phyloP scores from a whole-genome alignment of 2,113 vertebrate species.

The Mustelus asterias region DNA sequence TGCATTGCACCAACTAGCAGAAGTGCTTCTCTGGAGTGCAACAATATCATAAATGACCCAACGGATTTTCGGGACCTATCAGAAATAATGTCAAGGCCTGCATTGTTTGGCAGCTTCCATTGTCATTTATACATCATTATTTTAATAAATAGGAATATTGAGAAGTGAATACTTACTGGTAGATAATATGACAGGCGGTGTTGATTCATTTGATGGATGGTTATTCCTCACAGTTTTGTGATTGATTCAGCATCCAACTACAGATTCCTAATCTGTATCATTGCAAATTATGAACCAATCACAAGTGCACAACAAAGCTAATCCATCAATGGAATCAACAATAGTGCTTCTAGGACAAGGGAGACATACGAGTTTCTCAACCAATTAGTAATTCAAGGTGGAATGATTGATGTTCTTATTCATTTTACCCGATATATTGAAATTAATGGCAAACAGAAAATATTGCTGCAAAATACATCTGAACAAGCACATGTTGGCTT shows the following conservation, averaged over 20 bases:
- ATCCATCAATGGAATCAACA: background rate
- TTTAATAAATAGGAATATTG: background rate
- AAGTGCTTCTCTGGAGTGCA: background rate
- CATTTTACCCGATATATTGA: background rate
- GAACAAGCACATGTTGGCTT: background rate
- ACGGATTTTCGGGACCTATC: background rate
- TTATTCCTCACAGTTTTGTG: background rate
- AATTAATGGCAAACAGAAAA: background rate
- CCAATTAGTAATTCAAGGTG: background rate
- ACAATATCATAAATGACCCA: background rate
- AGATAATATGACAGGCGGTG: background rate
- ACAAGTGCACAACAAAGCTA: background rate
- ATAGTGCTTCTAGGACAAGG: background rate
- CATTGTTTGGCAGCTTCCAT: background rate
- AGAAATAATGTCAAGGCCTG: background rate
- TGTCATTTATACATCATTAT: background rate
- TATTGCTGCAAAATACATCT: background rate
- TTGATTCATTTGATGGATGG: background rate
- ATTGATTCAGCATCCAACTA: background rate
- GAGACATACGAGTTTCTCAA: background rate
- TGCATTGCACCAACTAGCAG: background rate
- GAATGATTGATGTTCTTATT: background rate
- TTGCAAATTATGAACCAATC: conserved; percentile 13
- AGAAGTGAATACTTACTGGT: background rate
- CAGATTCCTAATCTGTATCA: conserved; percentile 10